Percentiles rank a stretch among this genome's conserved stretches.
Conservation (phyloP, 2,797 vertebrate species). For the Protonibea diacanthus region DNA sequence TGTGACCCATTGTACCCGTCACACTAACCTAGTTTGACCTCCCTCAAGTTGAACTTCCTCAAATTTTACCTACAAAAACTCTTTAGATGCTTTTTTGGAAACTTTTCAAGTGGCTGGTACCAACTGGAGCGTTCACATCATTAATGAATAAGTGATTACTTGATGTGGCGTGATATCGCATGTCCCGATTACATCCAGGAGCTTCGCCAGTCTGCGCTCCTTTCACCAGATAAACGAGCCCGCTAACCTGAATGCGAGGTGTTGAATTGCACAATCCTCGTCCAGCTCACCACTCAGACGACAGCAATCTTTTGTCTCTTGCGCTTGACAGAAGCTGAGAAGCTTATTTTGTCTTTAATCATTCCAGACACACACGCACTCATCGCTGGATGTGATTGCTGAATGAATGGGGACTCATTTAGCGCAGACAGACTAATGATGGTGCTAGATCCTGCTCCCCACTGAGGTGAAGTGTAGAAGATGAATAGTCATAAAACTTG, state of each 20-base stretch:
- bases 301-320: conserved; percentile 26
- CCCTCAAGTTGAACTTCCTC: conserved; percentile 37
- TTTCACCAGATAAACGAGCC: background rate
- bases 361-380: conserved; percentile 46
- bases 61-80: conserved; percentile 18
- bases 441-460: conserved; percentile 54
- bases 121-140: conserved; percentile 21
- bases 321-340: conserved; percentile 10
- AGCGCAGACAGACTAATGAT: conserved; percentile 59
- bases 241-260: conserved; percentile 34
- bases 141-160: conserved; percentile 39
- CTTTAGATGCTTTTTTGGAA: conserved; percentile 1
- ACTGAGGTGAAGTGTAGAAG: conserved; percentile 51
- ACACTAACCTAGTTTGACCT: conserved; percentile 56
- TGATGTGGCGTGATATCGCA: conserved; percentile 18
- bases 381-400: conserved; percentile 50
- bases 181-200: conserved; percentile 29
- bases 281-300: conserved; percentile 8
- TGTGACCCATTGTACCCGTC: conserved; percentile 50
- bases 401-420: conserved; percentile 63
- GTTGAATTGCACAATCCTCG: conserved; percentile 41
- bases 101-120: conserved; percentile 22
- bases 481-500: conserved; percentile 68
- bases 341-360: conserved; percentile 46
- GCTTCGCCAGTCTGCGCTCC: background rate